phyloP scores from a whole-genome alignment of 2,113 vertebrate species.

The Pelusios castaneus region DNA sequence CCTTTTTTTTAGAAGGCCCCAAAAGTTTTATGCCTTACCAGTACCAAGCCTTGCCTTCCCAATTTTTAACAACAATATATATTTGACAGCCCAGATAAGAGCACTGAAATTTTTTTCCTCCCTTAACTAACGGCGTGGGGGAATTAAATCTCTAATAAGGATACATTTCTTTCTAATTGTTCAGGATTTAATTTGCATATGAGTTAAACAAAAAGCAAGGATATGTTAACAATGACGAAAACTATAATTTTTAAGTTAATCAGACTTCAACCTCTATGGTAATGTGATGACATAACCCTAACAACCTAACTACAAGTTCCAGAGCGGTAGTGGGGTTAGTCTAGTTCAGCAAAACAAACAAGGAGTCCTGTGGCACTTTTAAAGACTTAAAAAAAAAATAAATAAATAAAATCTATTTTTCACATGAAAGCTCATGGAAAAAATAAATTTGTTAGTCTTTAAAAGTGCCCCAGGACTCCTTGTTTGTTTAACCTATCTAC shows the following conservation, averaged over 20 bases:
- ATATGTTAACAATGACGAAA: slow-evolving; percentile 35
- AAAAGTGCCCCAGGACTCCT: no score
- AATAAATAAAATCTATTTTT: no score
- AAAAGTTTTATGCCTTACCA: neutral
- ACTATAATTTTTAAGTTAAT: slow-evolving; percentile 37
- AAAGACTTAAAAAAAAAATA: no score
- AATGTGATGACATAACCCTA: slow-evolving; percentile 52
- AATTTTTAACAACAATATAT: fast-evolving
- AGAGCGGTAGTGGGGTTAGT: no score
- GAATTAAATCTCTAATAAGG: neutral
- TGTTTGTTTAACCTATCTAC: neutral
- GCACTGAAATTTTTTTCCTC: neutral
- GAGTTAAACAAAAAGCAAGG: slow-evolving; percentile 40
- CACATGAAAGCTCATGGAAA: no score
- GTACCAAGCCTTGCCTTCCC: neutral
- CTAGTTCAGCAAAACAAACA: no score
- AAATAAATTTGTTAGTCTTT: no score
- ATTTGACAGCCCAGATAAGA: neutral
- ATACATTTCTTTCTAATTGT: neutral
- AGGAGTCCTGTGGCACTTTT: no score
- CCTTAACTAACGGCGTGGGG: neutral
- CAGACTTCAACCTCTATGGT: slow-evolving; percentile 6
- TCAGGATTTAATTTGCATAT: neutral
- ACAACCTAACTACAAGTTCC: neutral
- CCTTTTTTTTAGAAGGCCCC: neutral